Conservation (phyloP, 2,113 vertebrate genomes). For the Thalassoma bifasciatum region DNA sequence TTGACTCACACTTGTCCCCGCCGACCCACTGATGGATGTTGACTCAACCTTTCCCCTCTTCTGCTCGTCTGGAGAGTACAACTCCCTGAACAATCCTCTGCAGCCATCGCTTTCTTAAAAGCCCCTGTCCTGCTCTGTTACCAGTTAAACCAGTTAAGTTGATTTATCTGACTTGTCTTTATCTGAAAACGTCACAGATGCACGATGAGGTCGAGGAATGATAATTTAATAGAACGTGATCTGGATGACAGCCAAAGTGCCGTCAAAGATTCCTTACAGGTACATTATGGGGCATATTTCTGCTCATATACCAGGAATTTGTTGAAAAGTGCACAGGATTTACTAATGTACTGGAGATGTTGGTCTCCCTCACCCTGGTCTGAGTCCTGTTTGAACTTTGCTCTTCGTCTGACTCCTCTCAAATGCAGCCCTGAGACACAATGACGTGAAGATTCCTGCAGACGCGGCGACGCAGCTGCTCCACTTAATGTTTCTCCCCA, state of each 20-base stretch:
- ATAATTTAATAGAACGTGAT: background rate
- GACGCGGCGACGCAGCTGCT: constrained; percentile 71
- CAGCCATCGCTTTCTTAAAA: no score
- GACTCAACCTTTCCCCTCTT: background rate
- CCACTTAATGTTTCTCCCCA: constrained; percentile 62
- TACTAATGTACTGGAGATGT: no score
- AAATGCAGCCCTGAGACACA: background rate
- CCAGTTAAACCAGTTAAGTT: background rate
- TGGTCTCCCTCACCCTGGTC: background rate
- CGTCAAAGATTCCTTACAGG: no score
- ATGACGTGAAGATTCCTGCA: background rate
- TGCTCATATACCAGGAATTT: no score
- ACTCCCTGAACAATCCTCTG: background rate
- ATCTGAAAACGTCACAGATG: background rate
- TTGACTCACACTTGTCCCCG: constrained; percentile 1
- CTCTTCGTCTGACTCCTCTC: background rate
- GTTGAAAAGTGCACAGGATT: no score
- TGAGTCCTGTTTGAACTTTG: background rate
- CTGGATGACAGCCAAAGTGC: background rate
- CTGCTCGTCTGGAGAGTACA: background rate
- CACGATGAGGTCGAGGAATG: background rate
- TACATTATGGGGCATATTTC: no score
- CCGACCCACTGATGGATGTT: constrained; percentile 9
- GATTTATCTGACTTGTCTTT: background rate
- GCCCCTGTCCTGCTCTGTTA: no score